Percentiles rank a stretch among this genome's conserved stretches.
These are phyloP conservation scores for Borostomias antarcticus DNA, from an alignment of 2,797 vertebrate species.

Conservation along the genomic window DNA sequence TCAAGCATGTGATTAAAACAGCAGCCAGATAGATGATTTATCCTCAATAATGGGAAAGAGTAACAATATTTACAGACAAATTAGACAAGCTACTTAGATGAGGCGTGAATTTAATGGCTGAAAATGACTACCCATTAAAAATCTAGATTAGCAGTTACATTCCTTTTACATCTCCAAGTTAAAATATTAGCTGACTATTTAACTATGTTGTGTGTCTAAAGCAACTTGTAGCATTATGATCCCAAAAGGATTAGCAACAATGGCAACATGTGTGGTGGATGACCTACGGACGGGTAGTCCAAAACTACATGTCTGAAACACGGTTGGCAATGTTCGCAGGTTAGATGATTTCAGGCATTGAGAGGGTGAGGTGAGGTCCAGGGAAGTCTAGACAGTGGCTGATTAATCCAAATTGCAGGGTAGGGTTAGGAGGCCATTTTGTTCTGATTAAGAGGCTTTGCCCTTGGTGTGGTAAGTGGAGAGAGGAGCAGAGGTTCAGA, in stretches of 20 bases:
- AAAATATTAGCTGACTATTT: not conserved
- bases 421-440: not conserved
- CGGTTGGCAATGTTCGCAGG: not conserved
- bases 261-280: no score
- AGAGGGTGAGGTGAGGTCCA: no score
- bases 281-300: no score
- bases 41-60: constrained; percentile 49
- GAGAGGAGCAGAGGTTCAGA: no score
- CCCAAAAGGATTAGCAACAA: no score
- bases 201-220: no score
- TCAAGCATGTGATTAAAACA: constrained; percentile 35
- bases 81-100: constrained; percentile 31
- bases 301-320: no score
- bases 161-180: constrained; percentile 13
- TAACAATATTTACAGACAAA: constrained; percentile 43
- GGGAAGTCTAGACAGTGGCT: not conserved
- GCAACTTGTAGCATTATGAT: no score
- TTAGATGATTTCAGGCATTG: not conserved
- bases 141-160: constrained; percentile 27
- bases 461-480: not conserved
- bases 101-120: constrained; percentile 34
- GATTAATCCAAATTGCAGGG: not conserved
- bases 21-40: constrained; percentile 34
- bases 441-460: not conserved
- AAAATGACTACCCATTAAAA: constrained; percentile 29